A percentile compares a stretch with the other conserved stretches of the same genome.
These are phyloP conservation scores for Drosophila setosimentum DNA, from an alignment of 2,888 invertebrate genomes.

Conservation along the genomic window DNA sequence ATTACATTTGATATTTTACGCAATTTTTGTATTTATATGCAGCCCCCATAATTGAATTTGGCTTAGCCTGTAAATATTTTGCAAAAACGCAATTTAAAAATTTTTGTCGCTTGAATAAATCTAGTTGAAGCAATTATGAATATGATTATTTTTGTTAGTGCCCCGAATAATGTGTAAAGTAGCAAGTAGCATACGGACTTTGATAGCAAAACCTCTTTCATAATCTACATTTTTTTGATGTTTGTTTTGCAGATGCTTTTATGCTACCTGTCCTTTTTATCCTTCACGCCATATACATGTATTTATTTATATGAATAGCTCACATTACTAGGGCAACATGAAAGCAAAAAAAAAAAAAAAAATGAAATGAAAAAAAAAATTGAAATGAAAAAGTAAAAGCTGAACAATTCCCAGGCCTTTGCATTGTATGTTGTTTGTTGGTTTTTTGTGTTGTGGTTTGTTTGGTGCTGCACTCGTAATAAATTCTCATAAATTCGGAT, in stretches of 20 bases:
- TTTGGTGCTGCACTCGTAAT: constrained; percentile 40
- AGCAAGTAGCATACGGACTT: constrained; percentile 13
- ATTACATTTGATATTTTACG: constrained; percentile 14
- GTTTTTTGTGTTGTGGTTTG: constrained; percentile 2
- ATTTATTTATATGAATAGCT: constrained; percentile 23
- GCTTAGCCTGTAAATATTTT: background rate
- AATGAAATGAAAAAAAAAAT: constrained; percentile 1
- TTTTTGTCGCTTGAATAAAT: constrained; percentile 2
- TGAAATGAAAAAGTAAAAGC: background rate
- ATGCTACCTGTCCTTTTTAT: constrained; percentile 11
- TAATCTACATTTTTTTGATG: constrained; percentile 34
- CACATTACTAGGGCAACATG: constrained; percentile 41
- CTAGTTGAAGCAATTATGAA: background rate
- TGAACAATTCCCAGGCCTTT: constrained; percentile 13
- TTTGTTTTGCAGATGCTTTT: constrained; percentile 37
- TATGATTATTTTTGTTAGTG: constrained; percentile 10
- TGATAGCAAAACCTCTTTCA: constrained; percentile 44
- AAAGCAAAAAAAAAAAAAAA: constrained; percentile 4
- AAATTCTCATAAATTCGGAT: constrained; percentile 38
- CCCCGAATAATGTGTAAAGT: constrained; percentile 37
- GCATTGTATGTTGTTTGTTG: constrained; percentile 15
- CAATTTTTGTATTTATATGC: constrained; percentile 1
- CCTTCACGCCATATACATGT: constrained; percentile 9
- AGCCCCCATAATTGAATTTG: constrained; percentile 10
- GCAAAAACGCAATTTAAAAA: constrained; percentile 3